A percentile compares a stretch with the other conserved stretches of the same genome.
Conservation (phyloP, 2,888 invertebrate species). For the Sminthurides aquaticus region DNA sequence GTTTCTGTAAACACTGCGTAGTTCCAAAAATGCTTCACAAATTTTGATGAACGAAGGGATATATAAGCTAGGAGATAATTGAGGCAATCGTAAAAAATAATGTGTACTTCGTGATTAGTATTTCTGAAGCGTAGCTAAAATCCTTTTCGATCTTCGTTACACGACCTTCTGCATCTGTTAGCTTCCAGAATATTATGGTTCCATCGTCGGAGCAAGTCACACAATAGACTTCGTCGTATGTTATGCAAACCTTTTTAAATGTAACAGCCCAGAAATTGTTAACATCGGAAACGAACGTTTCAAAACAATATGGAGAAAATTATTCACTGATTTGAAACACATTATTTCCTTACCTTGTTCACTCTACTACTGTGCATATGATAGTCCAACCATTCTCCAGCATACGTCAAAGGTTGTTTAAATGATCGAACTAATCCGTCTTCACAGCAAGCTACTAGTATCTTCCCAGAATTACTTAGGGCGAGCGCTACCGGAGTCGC, state of each 20-base stretch:
- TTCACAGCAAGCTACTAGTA: slow-evolving; percentile 73
- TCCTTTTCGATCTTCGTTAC: slow-evolving; percentile 65
- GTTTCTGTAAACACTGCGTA: neutral
- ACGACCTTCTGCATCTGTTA: slow-evolving; percentile 66
- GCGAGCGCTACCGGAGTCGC: slow-evolving; percentile 55
- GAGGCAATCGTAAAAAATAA: too few relatives aligned
- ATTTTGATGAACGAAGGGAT: neutral
- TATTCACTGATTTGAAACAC: too few relatives aligned
- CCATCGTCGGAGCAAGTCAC: slow-evolving; percentile 70
- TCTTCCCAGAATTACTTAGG: slow-evolving; percentile 68
- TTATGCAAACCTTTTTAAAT: slow-evolving; percentile 28
- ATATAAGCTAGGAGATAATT: too few relatives aligned
- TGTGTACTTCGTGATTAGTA: slow-evolving; percentile 69
- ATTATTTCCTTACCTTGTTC: slow-evolving; percentile 48
- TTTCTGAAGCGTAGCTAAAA: slow-evolving; percentile 67
- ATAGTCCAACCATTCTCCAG: slow-evolving; percentile 53
- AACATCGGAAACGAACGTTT: too few relatives aligned
- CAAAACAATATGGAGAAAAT: too few relatives aligned
- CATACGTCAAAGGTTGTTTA: slow-evolving; percentile 66
- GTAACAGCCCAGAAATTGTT: neutral
- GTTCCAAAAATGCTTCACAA: neutral
- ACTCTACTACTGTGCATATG: slow-evolving; percentile 53
- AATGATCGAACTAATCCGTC: slow-evolving; percentile 69
- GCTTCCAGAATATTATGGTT: slow-evolving; percentile 75
- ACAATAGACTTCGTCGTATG: slow-evolving; percentile 44